Conservation (phyloP, 35 echinoderm and acorn worm genomes). For the Hemicentrotus pulcherrimus region DNA sequence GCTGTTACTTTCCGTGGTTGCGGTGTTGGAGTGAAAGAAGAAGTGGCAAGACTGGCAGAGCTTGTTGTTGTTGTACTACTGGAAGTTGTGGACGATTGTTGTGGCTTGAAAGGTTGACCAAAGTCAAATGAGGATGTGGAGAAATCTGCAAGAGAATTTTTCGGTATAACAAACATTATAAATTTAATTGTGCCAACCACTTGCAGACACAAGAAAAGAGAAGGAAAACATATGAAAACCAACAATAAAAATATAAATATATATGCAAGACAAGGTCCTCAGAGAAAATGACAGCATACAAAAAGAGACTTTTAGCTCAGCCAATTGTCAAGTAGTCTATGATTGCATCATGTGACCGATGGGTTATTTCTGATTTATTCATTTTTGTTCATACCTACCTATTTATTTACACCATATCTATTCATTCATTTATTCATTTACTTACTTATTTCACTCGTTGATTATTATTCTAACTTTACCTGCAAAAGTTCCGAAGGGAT, state of each 20-base stretch:
- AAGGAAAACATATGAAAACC: not conserved
- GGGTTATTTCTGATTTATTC: no score
- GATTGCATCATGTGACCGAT: no score
- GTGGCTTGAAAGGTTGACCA: constrained; percentile 29
- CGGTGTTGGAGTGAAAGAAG: constrained; percentile 5
- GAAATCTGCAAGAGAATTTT: constrained; percentile 57
- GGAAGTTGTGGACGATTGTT: constrained; percentile 31
- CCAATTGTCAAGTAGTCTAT: no score
- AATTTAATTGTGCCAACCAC: not conserved
- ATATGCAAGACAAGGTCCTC: no score
- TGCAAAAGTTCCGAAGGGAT: constrained; percentile 69
- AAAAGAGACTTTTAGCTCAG: no score
- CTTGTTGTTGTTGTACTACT: constrained; percentile 45
- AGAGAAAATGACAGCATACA: no score
- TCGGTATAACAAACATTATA: not conserved
- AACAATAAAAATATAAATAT: no score
- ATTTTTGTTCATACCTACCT: no score
- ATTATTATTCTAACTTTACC: not conserved
- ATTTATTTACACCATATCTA: no score
- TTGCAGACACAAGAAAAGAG: not conserved
- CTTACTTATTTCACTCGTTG: no score
- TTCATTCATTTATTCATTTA: no score
- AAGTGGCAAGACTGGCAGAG: constrained; percentile 45
- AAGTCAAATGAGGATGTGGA: constrained; percentile 68
- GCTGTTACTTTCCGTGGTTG: constrained; percentile 17